Evolutionary conservation across 2,113 vertebrate genomes (phyloP), one percentile per base, ranked within the genome.

Genomic region (Tragelaphus scriptus): DNA sequence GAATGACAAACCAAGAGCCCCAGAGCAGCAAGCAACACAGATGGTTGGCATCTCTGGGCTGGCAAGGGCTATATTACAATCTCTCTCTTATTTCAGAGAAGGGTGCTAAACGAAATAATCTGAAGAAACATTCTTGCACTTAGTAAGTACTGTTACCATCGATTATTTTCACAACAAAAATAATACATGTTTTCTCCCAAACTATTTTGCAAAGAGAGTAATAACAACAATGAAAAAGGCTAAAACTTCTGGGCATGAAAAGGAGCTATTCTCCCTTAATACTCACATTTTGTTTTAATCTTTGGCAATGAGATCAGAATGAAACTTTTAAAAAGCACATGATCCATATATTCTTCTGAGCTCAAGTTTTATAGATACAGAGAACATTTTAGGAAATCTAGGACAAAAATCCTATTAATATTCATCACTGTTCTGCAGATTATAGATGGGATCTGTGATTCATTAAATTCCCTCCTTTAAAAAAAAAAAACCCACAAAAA

Each of bases 281-380:
- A 95, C 12, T 86, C 51, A 87, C n/a, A n/a, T 86, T 81, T 11
- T 96, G 91, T 80, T 97, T 96, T 94, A 49, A 90, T 92, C 53
- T 96, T 92, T 92, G 89, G 40, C 58, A 93, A 51, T 65, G 58
- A 86, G 49, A 90, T 44, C 49, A 58, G 56, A 91, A 88, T 92
- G 32, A 88, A 87, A 92, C 15, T 7, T 86, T 80, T 16, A 75
- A 85, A 94, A 75, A 58, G 49, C 49, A 96, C 77, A 90, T 97
- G 85, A 96, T 92, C 63, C 49, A 87, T 49, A 85, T 56, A 88
- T 75, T 95, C 65, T 80, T 85, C 71, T 21, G 44, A 97, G 77
- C 47, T 97, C 65, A 79, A 97, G 21, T 86, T 92, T 97, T 96
- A 90, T 16, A 94, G 49, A 95, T 30, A 96, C 30, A 65, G 53